Evolutionary conservation across 2,113 vertebrate genomes (phyloP).

Genomic region (Mystacornis crossleyi): DNA sequence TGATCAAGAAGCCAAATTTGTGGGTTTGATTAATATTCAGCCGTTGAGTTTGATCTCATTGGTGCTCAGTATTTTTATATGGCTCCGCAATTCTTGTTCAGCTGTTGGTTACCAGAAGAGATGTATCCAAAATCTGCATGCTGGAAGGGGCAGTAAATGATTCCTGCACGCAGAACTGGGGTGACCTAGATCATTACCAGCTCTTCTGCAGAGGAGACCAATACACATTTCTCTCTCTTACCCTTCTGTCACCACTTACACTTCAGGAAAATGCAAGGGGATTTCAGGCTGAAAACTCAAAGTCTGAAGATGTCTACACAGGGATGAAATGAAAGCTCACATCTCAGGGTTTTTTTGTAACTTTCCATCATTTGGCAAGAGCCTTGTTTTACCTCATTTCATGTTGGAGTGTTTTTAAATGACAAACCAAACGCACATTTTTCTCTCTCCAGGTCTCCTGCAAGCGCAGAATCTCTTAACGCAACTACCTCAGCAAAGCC

Average conservation of each 20-base stretch:
- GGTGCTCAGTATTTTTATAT: background rate
- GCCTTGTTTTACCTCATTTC: background rate
- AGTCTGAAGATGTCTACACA: background rate
- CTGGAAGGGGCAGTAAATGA: background rate
- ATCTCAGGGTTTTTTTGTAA: background rate
- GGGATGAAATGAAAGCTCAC: background rate
- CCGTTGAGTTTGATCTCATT: background rate
- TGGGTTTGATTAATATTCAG: background rate
- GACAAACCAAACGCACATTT: background rate
- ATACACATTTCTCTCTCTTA: background rate
- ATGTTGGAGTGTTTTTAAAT: background rate
- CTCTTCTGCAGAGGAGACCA: background rate
- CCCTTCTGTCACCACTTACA: background rate
- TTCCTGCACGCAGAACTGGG: background rate
- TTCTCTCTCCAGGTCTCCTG: slow-evolving; percentile 85
- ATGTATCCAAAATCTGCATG: background rate
- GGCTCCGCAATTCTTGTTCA: background rate
- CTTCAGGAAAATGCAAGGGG: background rate
- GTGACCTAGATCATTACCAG: background rate
- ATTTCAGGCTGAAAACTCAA: background rate
- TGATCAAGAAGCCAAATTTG: background rate
- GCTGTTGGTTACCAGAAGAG: background rate
- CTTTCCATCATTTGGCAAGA: background rate
- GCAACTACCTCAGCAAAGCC: slow-evolving; percentile 99
- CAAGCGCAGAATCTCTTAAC: slow-evolving; percentile 97